Evolutionary conservation across 1,140 invertebrate genomes (phyloP), one percentile per base, ranked within the genome.

Genomic region (Choristoneura fumiferana): DNA sequence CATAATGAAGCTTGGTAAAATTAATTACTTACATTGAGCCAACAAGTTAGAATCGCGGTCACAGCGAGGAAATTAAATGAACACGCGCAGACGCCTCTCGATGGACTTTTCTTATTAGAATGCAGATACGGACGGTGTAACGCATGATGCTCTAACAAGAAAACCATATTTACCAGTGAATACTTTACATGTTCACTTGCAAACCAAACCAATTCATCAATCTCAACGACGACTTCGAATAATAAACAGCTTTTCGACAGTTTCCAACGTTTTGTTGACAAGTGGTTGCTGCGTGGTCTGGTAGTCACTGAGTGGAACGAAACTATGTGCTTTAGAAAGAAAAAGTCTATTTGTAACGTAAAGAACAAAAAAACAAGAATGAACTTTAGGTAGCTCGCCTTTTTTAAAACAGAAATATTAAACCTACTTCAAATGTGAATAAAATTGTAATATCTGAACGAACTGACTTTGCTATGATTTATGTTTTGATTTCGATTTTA

Each of bases 41-140:
- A 76, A 78, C 73, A 74, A 74, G 71, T 70, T 63, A 69, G 73
- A 71, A 72, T 73, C 62, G 72, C 71, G 73, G 73, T 70, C 72
- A 76, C 58, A 57, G 68, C 58, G 66, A 79, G 76, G 68, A 84
- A 79, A 84, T 86, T 78, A 78, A 86, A 84, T 77, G 65, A 77
- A 73, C 67, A 65, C 66, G 60, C 64, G 58, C 69, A 56, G 63
- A 67, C 63, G 54, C 64, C 63, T 72, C 76, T 74, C 65, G 29
- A 54, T 57, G 38, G 53, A 60, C 60, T 59, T 53, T 67, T 67
- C 60, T 67, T 63, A 60, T 67, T 60, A 57, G 57, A 58, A 57
- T 52, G 53, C 43, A 15, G 37, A 49, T 36, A 49, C 33, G 33
- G 22, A 49, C 43, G n/a, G n/a, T n/a, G 22, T 33, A 49, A 49